Evolutionary conservation across 2,797 vertebrate species (phyloP), one percentile per base, ranked within the genome.

Genomic region (Cyclura pinguis): DNA sequence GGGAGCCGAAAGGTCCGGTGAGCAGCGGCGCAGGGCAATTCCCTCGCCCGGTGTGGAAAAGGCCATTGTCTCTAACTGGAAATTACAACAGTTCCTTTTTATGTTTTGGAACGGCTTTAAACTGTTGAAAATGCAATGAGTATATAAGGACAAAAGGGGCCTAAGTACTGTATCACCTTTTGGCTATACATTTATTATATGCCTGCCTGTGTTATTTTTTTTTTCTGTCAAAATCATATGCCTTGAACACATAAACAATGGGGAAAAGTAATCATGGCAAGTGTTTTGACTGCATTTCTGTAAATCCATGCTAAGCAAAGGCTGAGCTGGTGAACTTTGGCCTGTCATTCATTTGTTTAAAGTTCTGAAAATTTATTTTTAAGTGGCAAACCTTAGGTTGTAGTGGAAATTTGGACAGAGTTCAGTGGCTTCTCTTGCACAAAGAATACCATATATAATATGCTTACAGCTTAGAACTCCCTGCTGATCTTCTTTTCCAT

Each of bases 211-310:
- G 10, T 47, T 5, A 24, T 27, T 9, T 50, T 78, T 47, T 42
- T 78, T 27, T 50, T 22, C 57, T 64, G 47, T 10, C 62, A 67
- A 62, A 22, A 6, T 35, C 20, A 22, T 27, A 8, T 88, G 52
- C 4, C 2, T 91, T 91, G 92, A 81, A 74, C 50, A 50, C 22
- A 84, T 6, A 9, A 84, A 42, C 62, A 86, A 59, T 80, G 93
- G 78, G 55, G 81, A 5, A 6, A 80, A 35, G 0, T 42, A 0
- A 2, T 82, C 77, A 59, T 20, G 12, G 35, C 38, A 76, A 74
- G 10, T 27, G 13, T 64, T 74, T 47, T 52, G 73, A 2, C n/a
- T 83, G 88, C 62, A 47, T 84, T 84, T 64, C 57, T 89, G 38
- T 22, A 20, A 64, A 29, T 72, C 18, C 69, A n/a, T 72, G 29